Evolutionary conservation across 2,888 invertebrate species (phyloP).

Genomic region (Vanessa cardui): DNA sequence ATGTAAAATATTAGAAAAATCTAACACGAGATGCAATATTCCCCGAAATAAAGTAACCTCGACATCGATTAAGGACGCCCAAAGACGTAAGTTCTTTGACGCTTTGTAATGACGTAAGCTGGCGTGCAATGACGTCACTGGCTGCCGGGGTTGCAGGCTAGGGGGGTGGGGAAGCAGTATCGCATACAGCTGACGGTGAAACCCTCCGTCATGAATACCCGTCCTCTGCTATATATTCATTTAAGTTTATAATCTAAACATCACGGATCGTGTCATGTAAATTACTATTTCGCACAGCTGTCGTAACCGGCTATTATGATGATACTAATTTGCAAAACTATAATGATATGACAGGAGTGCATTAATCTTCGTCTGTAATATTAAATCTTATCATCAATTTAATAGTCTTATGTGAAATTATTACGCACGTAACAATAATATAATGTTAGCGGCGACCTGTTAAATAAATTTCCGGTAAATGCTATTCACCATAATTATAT

Average conservation of each 20-base stretch:
- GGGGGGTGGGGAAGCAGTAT: conserved; percentile 63
- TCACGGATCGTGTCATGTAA: conserved; percentile 23
- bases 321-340: conserved; percentile 22
- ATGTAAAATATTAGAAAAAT: neutral
- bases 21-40: conserved; percentile 30
- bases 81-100: conserved; percentile 63
- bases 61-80: conserved; percentile 68
- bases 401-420: neutral
- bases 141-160: conserved; percentile 52
- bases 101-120: conserved; percentile 74
- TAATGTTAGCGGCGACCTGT: conserved; percentile 10
- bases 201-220: conserved; percentile 51
- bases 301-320: conserved; percentile 24
- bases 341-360: conserved; percentile 21
- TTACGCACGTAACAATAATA: neutral
- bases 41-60: conserved; percentile 36
- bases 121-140: conserved; percentile 71
- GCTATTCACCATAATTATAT: conserved; percentile 18
- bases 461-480: conserved; percentile 18
- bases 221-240: conserved; percentile 44
- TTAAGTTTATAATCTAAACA: conserved; percentile 35
- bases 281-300: conserved; percentile 32
- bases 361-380: conserved; percentile 14
- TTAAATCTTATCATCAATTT: neutral
- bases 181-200: conserved; percentile 74